Evolutionary conservation across 2,888 invertebrate genomes (phyloP), one percentile per base, ranked within the genome.

Genomic region (Watsonalla cultraria): DNA sequence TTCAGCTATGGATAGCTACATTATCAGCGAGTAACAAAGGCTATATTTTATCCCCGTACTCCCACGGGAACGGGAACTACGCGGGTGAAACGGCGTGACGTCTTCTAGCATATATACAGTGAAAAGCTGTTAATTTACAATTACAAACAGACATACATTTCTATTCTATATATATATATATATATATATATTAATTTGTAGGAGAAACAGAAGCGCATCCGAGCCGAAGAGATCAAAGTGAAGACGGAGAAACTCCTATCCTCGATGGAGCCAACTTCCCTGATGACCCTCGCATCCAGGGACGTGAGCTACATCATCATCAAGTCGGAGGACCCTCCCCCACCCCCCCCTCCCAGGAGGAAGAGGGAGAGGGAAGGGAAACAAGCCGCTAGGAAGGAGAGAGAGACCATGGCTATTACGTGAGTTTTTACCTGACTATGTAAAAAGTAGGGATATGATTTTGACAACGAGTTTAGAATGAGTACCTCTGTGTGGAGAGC

Each of bases 241-340:
- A 76, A 74, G 8, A 76, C 78, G 0, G 68, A 80, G 0, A 56
- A 78, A 15, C 46, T 84, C 0, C 34, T 84, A 0, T 74, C 80
- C 0, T 66, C 76, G 0, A 78, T 86, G 76, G 62, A 65, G 0
- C 76, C 86, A 0, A 77, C 77, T 0, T 73, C 68, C 35, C 64
- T 86, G 0, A 77, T 72, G 56, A 74, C 69, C 0, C 53, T 86
- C 0, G 80, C 81, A 0, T 80, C 80, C 0, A 74, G 83, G 0
- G 84, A 89, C n/a, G 84, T 88, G 2, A 86, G 84, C 57, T 90
- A 90, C 54, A 86, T 90, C 39, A 86, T 91, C n/a, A 80, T 90
- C 2, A 86, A 86, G 56, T 59, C 75, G 0, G 74, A 75, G 0
- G 72, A 77, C 0, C 46, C 55, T 0, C 56, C 64, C 0, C 35